Evolutionary conservation across 2,113 vertebrate species (phyloP).

Genomic region (Acinonyx jubatus): DNA sequence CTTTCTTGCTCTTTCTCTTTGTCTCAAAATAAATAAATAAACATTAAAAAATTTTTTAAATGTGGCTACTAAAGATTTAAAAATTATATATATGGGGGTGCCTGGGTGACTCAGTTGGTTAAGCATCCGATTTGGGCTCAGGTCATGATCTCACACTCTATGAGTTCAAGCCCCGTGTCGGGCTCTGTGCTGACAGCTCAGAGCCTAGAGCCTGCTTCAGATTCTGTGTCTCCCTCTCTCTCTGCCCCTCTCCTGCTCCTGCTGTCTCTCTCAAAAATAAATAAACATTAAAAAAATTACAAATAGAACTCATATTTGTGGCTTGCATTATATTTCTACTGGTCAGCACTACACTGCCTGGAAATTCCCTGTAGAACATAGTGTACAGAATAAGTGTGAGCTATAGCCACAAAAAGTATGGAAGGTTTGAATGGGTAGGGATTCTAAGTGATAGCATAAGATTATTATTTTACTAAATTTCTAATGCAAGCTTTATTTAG

Average conservation of each 20-base stretch:
- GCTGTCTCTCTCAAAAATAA: too few relatives aligned
- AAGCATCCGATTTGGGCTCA: too few relatives aligned
- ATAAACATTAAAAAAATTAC: too few relatives aligned
- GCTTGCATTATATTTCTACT: neutral
- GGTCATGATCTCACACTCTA: too few relatives aligned
- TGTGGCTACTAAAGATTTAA: neutral
- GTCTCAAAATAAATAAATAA: too few relatives aligned
- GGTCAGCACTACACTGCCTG: neutral
- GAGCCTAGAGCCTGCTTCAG: too few relatives aligned
- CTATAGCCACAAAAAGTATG: neutral
- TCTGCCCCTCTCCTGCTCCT: too few relatives aligned
- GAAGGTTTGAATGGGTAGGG: neutral
- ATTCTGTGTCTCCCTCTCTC: too few relatives aligned
- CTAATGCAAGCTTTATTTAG: neutral
- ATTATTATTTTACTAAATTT: constrained; percentile 23
- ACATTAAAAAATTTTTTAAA: neutral
- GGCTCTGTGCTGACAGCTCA: too few relatives aligned
- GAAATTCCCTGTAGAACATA: neutral
- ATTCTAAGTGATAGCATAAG: neutral
- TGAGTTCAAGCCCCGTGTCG: too few relatives aligned
- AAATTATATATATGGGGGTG: neutral
- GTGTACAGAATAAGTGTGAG: neutral
- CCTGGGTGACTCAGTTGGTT: too few relatives aligned
- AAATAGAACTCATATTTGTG: neutral
- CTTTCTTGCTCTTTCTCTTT: too few relatives aligned